Conservation (phyloP, 2,888 invertebrate genomes). For the Dasysyrphus tricinctus region DNA sequence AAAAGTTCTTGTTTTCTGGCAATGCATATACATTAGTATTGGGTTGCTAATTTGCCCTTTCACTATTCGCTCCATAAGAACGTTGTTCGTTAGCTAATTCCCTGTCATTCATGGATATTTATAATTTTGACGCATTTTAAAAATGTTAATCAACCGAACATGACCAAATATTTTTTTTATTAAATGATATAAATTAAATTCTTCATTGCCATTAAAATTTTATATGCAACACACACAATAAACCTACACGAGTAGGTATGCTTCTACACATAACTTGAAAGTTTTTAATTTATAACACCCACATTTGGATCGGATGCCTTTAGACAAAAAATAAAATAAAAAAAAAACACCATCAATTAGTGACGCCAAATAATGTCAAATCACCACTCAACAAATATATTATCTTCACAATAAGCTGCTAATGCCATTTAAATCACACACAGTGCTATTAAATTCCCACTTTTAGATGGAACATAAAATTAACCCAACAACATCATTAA, state of each 20-base stretch:
- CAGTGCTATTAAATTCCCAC: constrained; percentile 68
- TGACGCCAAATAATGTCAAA: constrained; percentile 71
- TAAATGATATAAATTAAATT: constrained; percentile 22
- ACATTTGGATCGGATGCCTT: constrained; percentile 57
- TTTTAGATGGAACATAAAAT: constrained; percentile 72
- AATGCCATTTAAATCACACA: constrained; percentile 71
- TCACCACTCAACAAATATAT: constrained; percentile 70
- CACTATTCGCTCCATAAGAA: neutral
- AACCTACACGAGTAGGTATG: neutral
- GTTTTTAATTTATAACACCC: constrained; percentile 61
- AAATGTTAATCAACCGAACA: neutral
- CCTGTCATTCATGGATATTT: constrained; percentile 7
- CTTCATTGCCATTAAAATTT: constrained; percentile 24
- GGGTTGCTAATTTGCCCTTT: neutral
- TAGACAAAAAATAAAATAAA: constrained; percentile 12
- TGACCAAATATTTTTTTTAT: neutral
- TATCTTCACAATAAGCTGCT: constrained; percentile 59
- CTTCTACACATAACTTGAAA: neutral
- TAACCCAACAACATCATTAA: constrained; percentile 74
- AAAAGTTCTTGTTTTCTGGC: no score
- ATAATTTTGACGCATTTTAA: neutral
- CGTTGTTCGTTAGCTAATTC: neutral
- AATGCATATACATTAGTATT: no score
- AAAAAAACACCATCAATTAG: constrained; percentile 49
- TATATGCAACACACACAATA: constrained; percentile 3